Percentiles rank a stretch among this genome's conserved stretches.
These are phyloP conservation scores for Tribolium madens DNA, from an alignment of 1,140 invertebrate genomes.

Conservation along the genomic window DNA sequence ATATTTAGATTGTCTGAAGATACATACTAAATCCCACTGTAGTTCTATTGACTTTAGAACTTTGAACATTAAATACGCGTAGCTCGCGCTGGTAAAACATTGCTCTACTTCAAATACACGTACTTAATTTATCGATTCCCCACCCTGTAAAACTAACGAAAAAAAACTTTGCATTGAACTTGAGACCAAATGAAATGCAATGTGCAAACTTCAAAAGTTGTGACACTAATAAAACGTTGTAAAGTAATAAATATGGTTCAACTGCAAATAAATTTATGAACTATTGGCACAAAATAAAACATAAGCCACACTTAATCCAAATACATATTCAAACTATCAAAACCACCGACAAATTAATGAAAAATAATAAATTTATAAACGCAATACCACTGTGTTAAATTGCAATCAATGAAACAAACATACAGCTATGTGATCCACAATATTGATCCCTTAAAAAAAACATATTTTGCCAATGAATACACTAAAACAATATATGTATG, in stretches of 20 bases:
- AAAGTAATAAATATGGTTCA: background rate
- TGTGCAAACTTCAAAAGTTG: background rate
- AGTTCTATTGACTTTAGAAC: background rate
- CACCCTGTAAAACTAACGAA: background rate
- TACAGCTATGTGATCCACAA: background rate
- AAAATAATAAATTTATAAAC: constrained; percentile 20
- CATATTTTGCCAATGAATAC: background rate
- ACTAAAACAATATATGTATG: background rate
- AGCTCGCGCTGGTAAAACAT: background rate
- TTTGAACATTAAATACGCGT: background rate
- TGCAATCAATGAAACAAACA: constrained; percentile 1
- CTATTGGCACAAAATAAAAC: constrained; percentile 1
- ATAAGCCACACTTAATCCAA: constrained; percentile 1
- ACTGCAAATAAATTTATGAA: constrained; percentile 11
- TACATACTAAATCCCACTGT: background rate
- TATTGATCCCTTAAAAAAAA: background rate
- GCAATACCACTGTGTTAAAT: background rate
- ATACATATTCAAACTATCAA: background rate
- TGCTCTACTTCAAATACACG: background rate
- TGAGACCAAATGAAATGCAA: background rate
- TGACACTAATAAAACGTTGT: background rate
- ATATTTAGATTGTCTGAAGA: background rate
- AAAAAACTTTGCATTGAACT: background rate
- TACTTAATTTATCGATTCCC: background rate
- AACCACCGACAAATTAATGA: background rate